These are phyloP conservation scores for Malurus leucopterus DNA, from an alignment of 2,797 vertebrate species.

Conservation along the genomic window DNA sequence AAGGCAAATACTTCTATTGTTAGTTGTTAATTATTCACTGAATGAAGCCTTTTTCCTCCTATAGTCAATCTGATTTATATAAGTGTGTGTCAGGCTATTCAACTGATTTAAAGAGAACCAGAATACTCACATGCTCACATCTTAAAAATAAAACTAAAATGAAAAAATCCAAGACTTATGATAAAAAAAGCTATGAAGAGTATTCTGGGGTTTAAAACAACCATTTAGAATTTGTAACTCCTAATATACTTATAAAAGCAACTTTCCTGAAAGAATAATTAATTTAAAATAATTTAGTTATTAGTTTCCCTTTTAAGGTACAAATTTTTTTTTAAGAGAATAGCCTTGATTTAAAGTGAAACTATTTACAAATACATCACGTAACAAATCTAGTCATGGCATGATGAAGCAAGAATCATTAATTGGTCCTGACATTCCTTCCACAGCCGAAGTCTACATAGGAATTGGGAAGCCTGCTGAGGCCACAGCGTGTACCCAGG, in stretches of 20 bases:
- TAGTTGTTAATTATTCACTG: not conserved
- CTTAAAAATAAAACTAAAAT: not conserved
- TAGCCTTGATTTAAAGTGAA: not conserved
- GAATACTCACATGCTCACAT: not conserved
- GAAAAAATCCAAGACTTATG: not conserved
- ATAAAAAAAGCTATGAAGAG: not conserved
- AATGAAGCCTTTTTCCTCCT: not conserved
- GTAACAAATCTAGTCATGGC: not conserved
- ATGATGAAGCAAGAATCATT: not conserved
- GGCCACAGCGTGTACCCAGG: conserved; percentile 94
- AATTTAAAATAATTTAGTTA: not conserved
- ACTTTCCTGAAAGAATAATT: not conserved
- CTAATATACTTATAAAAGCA: not conserved
- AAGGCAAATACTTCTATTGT: not conserved
- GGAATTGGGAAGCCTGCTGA: conserved; percentile 93
- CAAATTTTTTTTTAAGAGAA: not conserved
- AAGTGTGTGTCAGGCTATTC: not conserved
- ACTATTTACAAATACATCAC: not conserved
- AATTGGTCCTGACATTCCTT: not conserved
- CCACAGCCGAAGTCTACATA: conserved; percentile 92
- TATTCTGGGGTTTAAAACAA: not conserved
- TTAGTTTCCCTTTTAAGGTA: not conserved
- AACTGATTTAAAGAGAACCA: not conserved
- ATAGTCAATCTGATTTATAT: not conserved
- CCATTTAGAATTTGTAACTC: not conserved